These are phyloP conservation scores for Polyploca ridens DNA, from an alignment of 2,888 invertebrate genomes.

Conservation along the genomic window DNA sequence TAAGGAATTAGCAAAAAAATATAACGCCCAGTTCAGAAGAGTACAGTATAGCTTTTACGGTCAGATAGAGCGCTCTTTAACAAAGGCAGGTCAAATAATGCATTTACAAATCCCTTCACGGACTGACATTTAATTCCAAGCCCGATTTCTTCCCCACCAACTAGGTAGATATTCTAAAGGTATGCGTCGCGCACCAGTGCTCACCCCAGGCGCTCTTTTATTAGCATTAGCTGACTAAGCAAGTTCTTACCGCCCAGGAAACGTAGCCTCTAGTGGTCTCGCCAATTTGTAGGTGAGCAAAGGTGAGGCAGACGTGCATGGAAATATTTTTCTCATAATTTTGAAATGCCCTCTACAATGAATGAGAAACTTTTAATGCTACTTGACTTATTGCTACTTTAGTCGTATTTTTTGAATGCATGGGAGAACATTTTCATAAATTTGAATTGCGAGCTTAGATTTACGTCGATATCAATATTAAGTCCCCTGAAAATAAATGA, in stretches of 20 bases:
- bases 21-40: too few species aligned
- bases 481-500: background rate
- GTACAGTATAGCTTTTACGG: too few species aligned
- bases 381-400: too few species aligned
- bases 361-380: too few species aligned
- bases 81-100: background rate
- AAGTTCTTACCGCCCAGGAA: constrained; percentile 39
- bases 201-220: constrained; percentile 64
- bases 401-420: too few species aligned
- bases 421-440: too few species aligned
- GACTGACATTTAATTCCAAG: constrained; percentile 34
- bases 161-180: constrained; percentile 29
- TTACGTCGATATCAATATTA: background rate
- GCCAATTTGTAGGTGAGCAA: constrained; percentile 8
- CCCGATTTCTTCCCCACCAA: constrained; percentile 34
- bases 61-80: background rate
- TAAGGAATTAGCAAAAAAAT: too few species aligned
- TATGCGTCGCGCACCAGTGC: constrained; percentile 53
- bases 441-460: too few species aligned
- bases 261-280: constrained; percentile 10
- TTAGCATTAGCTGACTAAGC: constrained; percentile 74
- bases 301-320: background rate
- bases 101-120: background rate
- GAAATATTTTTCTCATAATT: background rate
- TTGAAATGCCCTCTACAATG: background rate